Base-by-base conservation (phyloP, 2,797 vertebrate species). In the Pseudochromis fuscus region DNA sequence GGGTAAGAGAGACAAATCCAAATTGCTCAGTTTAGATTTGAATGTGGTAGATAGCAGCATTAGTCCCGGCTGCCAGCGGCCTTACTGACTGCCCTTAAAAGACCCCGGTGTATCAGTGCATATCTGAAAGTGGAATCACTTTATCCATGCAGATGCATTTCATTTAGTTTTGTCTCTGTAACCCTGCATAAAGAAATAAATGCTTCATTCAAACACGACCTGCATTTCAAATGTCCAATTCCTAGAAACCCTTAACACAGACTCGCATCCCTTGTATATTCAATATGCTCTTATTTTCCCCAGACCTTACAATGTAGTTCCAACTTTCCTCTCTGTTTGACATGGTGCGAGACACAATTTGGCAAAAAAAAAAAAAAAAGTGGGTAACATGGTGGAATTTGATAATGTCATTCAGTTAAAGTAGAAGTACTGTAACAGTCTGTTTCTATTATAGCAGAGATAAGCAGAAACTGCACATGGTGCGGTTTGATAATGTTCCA, bases 381-480 rank as follows among this genome's bases (percentile, higher is more conserved):
- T 51, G 13, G 8, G 50, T 21, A 53, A 62, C 51, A 50, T 27
- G 38, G 65, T 18, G 15, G 53, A 70, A 53, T 71, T 81, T 53
- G 68, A 82, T 80, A 72, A 58, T 57, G 60, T 67, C 58, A n/a
- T 53, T 62, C 19, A 59, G 27, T 57, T 42, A 3, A 37, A 60
- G 18, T 23, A 27, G 60, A 58, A 49, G 25, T 8, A 52, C n/a
- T 52, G 42, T 28, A 59, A 56, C 59, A 33, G 58, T 51, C 55
- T 78, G 69, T 31, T 28, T 60, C 74, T 84, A 75, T 81, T 77
- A 77, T 46, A 65, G 71, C 24, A 33, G 33, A 4, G 73, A 84
- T 84, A 76, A 85, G 81, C 55, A 0, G 42, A 38, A 79, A 25
- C 67, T 76, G 69, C 75, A 63, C 51, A 75, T 56, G 71, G 64